A percentile compares a stretch with the other conserved stretches of the same genome.
Conservation (phyloP, 2,888 invertebrate species). For the Plemyria rubiginata region DNA sequence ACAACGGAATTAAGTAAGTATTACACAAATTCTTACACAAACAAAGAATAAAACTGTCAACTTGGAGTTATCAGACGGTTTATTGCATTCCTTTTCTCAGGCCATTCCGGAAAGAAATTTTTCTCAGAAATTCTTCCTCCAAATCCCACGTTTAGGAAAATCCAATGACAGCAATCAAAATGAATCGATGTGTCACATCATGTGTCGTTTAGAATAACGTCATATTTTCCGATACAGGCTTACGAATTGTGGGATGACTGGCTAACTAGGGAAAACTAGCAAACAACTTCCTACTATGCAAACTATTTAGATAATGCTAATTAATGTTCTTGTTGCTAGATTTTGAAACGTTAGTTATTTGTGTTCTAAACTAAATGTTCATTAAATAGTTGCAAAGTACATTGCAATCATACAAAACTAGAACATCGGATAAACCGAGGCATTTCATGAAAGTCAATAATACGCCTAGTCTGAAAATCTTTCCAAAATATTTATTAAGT, state of each 20-base stretch:
- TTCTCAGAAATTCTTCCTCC: not conserved
- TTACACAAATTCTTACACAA: too few species aligned
- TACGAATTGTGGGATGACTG: not conserved
- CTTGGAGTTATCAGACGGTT: not conserved
- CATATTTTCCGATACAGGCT: not conserved
- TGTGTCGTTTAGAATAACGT: not conserved
- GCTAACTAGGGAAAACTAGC: not conserved
- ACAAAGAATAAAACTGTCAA: not conserved
- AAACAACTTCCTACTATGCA: conserved; percentile 10
- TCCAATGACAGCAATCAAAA: not conserved
- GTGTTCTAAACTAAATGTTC: not conserved
- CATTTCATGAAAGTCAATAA: too few species aligned
- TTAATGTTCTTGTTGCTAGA: not conserved
- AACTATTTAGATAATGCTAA: conserved; percentile 8
- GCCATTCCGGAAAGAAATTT: not conserved
- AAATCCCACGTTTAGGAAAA: not conserved
- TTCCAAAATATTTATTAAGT: too few species aligned
- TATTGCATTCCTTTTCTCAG: not conserved
- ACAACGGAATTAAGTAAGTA: too few species aligned
- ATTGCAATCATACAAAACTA: too few species aligned
- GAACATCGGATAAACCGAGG: too few species aligned
- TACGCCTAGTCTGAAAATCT: too few species aligned
- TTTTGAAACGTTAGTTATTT: not conserved
- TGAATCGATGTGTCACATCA: not conserved
- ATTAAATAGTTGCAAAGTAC: too few species aligned